A percentile compares a stretch with the other conserved stretches of the same genome.
Evolutionary conservation across 2,113 vertebrate species (phyloP).

Genomic region (Bolborhynchus lineola): DNA sequence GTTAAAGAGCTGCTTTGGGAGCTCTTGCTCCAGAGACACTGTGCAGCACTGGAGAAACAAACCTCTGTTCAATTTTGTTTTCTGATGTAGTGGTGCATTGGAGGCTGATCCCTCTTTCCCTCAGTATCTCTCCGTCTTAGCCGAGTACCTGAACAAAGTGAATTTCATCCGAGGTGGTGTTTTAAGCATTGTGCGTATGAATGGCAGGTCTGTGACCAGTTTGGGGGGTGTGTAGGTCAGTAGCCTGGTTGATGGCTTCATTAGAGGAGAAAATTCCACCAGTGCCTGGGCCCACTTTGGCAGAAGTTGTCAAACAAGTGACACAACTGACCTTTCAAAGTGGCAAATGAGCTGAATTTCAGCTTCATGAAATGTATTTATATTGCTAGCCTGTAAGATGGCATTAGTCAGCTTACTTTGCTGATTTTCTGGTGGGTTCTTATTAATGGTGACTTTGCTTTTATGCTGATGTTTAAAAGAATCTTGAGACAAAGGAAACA

Average conservation of each 20-base stretch:
- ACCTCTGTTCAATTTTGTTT: not conserved
- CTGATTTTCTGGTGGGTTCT: not conserved
- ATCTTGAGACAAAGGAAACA: not conserved
- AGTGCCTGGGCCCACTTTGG: not conserved
- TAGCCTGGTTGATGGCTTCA: not conserved
- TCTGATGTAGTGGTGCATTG: not conserved
- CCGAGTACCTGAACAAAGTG: slow-evolving; percentile 72
- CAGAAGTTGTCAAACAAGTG: not conserved
- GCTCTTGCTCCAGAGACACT: not conserved
- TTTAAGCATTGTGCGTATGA: slow-evolving; percentile 74
- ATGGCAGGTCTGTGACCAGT: not conserved
- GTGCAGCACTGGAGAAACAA: not conserved
- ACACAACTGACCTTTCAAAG: not conserved
- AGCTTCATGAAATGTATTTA: not conserved
- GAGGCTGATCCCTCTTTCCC: slow-evolving; percentile 41
- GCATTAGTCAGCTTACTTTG: not conserved
- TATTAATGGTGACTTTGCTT: not conserved
- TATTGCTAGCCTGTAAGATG: not conserved
- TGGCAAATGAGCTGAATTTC: not conserved
- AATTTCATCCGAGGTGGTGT: slow-evolving; percentile 72
- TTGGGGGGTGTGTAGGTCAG: not conserved
- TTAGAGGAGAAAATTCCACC: not conserved
- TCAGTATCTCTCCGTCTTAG: slow-evolving; percentile 58
- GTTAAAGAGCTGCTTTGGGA: not conserved
- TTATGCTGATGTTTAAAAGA: not conserved